phyloP scores from a whole-genome alignment of 2,888 invertebrate genomes.

The Tenthredo scrophulariae region DNA sequence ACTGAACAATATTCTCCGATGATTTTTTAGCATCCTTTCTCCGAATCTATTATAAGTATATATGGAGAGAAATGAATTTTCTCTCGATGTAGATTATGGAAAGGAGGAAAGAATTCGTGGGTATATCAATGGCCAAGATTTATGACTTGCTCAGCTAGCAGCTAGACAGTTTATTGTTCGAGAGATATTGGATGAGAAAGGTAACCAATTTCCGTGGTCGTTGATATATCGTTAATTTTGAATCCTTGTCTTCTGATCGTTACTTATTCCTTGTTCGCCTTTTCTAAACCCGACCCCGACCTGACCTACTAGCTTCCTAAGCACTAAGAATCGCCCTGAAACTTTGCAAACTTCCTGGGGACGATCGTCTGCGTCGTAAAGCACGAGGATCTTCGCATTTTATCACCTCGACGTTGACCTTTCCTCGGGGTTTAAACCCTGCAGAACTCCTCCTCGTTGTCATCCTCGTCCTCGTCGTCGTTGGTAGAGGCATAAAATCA shows the following conservation, averaged over 20 bases:
- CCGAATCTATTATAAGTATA: background rate
- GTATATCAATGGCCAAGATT: conserved; percentile 4
- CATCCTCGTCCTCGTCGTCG: background rate
- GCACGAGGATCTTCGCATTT: conserved; percentile 17
- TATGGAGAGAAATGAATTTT: background rate
- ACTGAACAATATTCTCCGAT: background rate
- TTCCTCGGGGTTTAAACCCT: conserved; percentile 9
- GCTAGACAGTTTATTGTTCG: conserved; percentile 34
- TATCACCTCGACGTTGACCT: conserved; percentile 47
- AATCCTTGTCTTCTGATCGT: conserved; percentile 2
- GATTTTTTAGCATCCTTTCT: conserved; percentile 33
- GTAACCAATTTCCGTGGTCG: background rate
- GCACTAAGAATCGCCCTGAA: conserved; percentile 18
- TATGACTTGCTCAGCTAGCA: background rate
- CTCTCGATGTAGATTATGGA: conserved; percentile 9
- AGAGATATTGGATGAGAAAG: conserved; percentile 27
- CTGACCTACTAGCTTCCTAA: conserved; percentile 12
- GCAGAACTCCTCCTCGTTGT: background rate
- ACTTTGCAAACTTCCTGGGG: conserved; percentile 40
- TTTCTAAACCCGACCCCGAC: background rate
- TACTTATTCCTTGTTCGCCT: background rate
- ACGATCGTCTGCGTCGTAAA: conserved; percentile 35
- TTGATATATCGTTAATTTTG: conserved; percentile 42
- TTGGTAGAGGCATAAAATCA: conserved; percentile 22
- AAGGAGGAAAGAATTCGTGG: background rate